Conservation (phyloP, 1,140 invertebrate species). For the Parasteatoda tepidariorum region DNA sequence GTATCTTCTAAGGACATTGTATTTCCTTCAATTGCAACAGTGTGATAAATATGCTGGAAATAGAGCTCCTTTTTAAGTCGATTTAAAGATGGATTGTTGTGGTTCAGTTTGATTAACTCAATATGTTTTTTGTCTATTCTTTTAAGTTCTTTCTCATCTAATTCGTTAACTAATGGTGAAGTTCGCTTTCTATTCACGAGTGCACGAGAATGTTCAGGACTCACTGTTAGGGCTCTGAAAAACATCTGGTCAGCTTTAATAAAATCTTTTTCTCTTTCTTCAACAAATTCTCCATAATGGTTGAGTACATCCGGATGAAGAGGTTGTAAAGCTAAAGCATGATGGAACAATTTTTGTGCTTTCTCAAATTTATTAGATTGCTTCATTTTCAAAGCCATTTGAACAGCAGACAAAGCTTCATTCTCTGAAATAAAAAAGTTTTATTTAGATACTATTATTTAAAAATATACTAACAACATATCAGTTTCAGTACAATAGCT, state of each 20-base stretch:
- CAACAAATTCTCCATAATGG: conserved; percentile 93
- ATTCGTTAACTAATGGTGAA: conserved; percentile 87
- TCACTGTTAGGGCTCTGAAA: conserved; percentile 81
- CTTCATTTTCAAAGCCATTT: conserved; percentile 86
- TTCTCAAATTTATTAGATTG: conserved; percentile 84
- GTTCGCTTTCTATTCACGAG: conserved; percentile 85
- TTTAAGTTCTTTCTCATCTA: conserved; percentile 83
- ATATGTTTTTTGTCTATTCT: conserved; percentile 89
- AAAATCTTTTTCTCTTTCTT: conserved; percentile 86
- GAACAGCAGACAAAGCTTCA: conserved; percentile 85
- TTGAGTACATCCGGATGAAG: conserved; percentile 92
- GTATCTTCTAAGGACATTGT: conserved; percentile 96
- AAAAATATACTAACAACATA: not conserved
- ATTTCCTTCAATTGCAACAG: conserved; percentile 97
- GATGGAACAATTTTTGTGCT: conserved; percentile 88
- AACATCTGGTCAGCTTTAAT: conserved; percentile 92
- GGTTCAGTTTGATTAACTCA: conserved; percentile 82
- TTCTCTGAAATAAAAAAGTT: conserved; percentile 56
- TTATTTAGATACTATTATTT: not conserved
- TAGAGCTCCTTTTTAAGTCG: conserved; percentile 94
- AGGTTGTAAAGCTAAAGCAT: conserved; percentile 89
- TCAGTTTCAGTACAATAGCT: not conserved
- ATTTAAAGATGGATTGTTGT: conserved; percentile 80
- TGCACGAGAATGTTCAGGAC: conserved; percentile 84
- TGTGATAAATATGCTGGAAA: conserved; percentile 97